A percentile compares a stretch with the other conserved stretches of the same genome.
Conservation (phyloP, 35 echinoderm and acorn worm species). For the Ptychodera flava region DNA sequence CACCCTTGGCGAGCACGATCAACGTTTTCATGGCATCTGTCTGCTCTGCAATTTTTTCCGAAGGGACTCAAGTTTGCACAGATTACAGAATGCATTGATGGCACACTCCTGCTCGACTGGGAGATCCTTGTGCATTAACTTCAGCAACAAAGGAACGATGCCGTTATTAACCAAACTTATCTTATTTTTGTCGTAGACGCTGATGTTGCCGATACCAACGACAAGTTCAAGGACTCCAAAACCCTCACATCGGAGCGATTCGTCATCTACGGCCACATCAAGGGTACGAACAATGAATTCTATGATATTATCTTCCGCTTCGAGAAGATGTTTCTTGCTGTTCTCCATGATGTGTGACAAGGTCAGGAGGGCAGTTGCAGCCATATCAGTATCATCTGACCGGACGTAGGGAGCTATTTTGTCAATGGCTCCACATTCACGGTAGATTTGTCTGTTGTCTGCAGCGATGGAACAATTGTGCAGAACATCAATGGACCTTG, state of each 20-base stretch:
- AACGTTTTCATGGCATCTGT: neutral
- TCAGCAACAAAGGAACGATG: neutral
- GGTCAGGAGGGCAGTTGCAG: neutral
- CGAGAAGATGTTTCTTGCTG: neutral
- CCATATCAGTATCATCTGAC: neutral
- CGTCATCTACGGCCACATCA: neutral
- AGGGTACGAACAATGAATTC: neutral
- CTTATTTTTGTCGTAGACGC: neutral
- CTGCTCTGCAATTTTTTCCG: neutral
- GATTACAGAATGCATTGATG: neutral
- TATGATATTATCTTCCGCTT: neutral
- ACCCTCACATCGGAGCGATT: neutral
- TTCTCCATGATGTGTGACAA: neutral
- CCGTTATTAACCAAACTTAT: neutral
- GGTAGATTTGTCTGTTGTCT: neutral
- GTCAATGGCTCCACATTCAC: neutral
- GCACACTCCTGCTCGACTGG: neutral
- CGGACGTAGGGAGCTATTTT: neutral
- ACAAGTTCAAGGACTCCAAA: neutral
- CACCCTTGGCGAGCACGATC: neutral
- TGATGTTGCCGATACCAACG: neutral
- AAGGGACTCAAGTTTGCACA: neutral
- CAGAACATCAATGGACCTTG: neutral
- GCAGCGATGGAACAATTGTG: neutral
- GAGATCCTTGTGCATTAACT: neutral